phyloP scores from a whole-genome alignment of 2,797 vertebrate species.

The Centropyge bicolor region DNA sequence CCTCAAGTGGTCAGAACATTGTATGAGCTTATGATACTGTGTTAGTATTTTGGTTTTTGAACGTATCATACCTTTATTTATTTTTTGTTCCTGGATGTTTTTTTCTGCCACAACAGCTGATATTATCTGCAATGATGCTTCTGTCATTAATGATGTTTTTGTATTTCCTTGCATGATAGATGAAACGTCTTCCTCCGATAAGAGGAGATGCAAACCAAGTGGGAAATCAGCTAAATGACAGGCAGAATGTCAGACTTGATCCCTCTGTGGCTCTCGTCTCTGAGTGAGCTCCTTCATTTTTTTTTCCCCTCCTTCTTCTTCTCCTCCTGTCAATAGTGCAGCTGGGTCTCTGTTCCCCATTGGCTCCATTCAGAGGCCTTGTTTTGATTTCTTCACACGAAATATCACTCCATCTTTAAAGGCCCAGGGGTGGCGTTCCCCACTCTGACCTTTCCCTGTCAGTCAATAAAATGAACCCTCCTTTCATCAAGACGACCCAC shows the following conservation, averaged over 20 bases:
- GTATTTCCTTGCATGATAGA: conserved; percentile 26
- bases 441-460: conserved; percentile 71
- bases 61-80: neutral
- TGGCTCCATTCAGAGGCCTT: conserved; percentile 63
- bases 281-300: conserved; percentile 22
- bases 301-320: neutral
- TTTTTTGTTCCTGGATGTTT: neutral
- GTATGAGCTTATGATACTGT: neutral
- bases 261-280: conserved; percentile 42
- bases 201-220: conserved; percentile 24
- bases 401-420: conserved; percentile 69
- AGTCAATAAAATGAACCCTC: conserved; percentile 69
- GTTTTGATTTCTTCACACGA: conserved; percentile 74
- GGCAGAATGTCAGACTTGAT: conserved; percentile 58
- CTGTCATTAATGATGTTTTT: conserved; percentile 36
- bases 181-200: conserved; percentile 43
- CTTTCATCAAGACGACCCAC: conserved; percentile 52
- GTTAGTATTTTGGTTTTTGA: neutral
- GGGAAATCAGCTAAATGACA: conserved; percentile 61
- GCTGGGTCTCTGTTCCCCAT: conserved; percentile 49
- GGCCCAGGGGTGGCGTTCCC: conserved; percentile 54
- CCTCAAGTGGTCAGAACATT: neutral
- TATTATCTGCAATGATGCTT: conserved; percentile 14
- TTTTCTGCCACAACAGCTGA: neutral
- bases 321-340: conserved; percentile 56